Evolutionary conservation across 2,797 vertebrate genomes (phyloP).

Genomic region (Thalassophryne amazonica): DNA sequence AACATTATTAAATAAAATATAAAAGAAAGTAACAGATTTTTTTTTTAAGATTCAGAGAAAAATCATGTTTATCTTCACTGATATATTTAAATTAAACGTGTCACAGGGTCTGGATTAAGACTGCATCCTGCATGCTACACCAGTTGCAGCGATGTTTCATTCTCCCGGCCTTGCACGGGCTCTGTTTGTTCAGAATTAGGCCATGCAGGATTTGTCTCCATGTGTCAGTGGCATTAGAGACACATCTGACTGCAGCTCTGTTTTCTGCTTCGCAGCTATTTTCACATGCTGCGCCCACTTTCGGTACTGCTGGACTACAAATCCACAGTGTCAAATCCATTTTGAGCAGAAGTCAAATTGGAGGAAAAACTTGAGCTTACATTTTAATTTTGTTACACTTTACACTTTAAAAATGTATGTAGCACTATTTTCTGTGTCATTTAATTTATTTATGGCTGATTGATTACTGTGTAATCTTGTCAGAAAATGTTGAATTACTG

Average conservation of each 20-base stretch:
- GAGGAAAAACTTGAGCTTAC: not conserved
- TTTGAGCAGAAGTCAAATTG: not conserved
- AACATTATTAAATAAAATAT: too few species aligned
- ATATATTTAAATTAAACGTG: constrained; percentile 30
- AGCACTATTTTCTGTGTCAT: too few species aligned
- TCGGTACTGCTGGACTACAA: not conserved
- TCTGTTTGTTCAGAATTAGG: constrained; percentile 34
- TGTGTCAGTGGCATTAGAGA: constrained; percentile 33
- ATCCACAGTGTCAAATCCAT: not conserved
- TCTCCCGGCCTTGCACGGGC: too few species aligned
- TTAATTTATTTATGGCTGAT: too few species aligned
- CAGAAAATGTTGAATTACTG: too few species aligned
- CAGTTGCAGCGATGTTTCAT: too few species aligned
- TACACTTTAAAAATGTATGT: too few species aligned
- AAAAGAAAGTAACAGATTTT: too few species aligned
- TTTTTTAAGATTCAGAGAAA: too few species aligned
- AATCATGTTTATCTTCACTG: constrained; percentile 32
- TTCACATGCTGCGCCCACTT: constrained; percentile 32
- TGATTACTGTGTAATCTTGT: too few species aligned
- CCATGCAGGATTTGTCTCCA: constrained; percentile 24
- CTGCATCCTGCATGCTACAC: not conserved
- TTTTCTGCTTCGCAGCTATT: constrained; percentile 27
- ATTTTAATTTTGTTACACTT: too few species aligned
- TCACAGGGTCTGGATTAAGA: too few species aligned
- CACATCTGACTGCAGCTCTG: constrained; percentile 29